phyloP scores from a whole-genome alignment of 2,888 invertebrate species.

The Ennomos quercinarius region DNA sequence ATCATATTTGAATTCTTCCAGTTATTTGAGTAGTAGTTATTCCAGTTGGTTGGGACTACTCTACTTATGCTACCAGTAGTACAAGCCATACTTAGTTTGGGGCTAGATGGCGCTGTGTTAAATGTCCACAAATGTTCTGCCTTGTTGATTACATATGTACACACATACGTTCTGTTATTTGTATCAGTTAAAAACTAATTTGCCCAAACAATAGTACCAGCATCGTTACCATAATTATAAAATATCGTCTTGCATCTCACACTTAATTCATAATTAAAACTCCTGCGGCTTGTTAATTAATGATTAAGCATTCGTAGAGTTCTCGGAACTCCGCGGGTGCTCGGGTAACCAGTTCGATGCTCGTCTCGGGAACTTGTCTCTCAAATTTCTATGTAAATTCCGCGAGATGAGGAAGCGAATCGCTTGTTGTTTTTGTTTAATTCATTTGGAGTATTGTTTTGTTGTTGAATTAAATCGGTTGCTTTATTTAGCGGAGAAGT shows the following conservation, averaged over 20 bases:
- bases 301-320: slow-evolving; percentile 53
- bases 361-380: slow-evolving; percentile 49
- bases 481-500: slow-evolving; percentile 17
- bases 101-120: too few relatives aligned
- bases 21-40: too few relatives aligned
- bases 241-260: slow-evolving; percentile 26
- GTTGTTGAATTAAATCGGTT: slow-evolving; percentile 27
- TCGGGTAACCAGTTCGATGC: slow-evolving; percentile 60
- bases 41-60: too few relatives aligned
- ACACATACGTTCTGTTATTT: too few relatives aligned
- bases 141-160: too few relatives aligned
- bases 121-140: too few relatives aligned
- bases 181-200: slow-evolving; percentile 10
- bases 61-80: too few relatives aligned
- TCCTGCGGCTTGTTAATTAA: slow-evolving; percentile 55
- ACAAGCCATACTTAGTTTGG: too few relatives aligned
- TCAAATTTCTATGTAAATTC: slow-evolving; percentile 70
- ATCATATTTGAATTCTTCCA: neutral
- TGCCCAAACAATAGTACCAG: slow-evolving; percentile 5
- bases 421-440: slow-evolving; percentile 58
- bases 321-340: slow-evolving; percentile 52
- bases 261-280: slow-evolving; percentile 49
- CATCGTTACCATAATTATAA: slow-evolving; percentile 23
- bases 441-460: slow-evolving; percentile 35
- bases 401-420: slow-evolving; percentile 43